A percentile compares a stretch with the other conserved stretches of the same genome.
Evolutionary conservation across 2,113 vertebrate species (phyloP).

Genomic region (Hiodon alosoides): DNA sequence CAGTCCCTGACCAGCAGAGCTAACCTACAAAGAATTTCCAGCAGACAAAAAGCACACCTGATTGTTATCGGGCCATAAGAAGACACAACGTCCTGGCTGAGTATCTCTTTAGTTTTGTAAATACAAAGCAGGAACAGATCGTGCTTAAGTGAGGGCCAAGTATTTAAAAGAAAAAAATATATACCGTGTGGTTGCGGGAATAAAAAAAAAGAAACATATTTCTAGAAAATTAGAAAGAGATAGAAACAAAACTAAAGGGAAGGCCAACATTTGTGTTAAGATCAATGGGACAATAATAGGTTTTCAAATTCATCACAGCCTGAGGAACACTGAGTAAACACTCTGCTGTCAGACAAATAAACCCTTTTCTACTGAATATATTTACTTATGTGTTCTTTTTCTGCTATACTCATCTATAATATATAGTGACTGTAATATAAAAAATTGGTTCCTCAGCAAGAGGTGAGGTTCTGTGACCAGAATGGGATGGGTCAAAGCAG

Average conservation of each 20-base stretch:
- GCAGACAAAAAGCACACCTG: not conserved
- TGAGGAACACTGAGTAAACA: not conserved
- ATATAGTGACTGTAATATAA: slow-evolving; percentile 5
- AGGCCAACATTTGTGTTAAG: not conserved
- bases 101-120: no score
- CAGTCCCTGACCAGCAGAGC: not conserved
- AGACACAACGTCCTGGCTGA: no score
- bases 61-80: not conserved
- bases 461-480: no score
- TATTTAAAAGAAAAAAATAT: no score
- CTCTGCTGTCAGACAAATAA: slow-evolving; percentile 5
- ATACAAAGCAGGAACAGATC: no score
- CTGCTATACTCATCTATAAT: not conserved
- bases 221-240: no score
- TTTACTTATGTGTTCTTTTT: slow-evolving; percentile 2
- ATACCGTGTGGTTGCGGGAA: no score
- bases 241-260: not conserved
- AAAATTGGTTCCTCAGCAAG: no score
- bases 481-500: no score
- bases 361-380: not conserved
- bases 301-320: not conserved
- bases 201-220: no score
- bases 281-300: not conserved
- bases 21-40: not conserved
- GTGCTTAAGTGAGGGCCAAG: no score